These are phyloP conservation scores for Decapterus maruadsi DNA, from an alignment of 2,797 vertebrate species.

Conservation along the genomic window DNA sequence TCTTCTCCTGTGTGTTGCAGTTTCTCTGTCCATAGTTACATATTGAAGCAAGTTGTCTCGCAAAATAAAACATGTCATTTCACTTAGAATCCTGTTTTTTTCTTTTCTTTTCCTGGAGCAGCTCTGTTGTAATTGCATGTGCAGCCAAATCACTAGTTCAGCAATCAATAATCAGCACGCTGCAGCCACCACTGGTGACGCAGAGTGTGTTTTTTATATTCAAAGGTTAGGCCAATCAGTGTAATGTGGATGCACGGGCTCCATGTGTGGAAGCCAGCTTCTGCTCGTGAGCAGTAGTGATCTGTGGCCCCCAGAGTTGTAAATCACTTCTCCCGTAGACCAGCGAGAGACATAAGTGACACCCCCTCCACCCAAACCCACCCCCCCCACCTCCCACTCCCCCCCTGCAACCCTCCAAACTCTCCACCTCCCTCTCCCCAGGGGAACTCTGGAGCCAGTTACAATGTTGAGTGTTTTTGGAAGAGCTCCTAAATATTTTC, in stretches of 20 bases:
- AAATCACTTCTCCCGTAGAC: conserved; percentile 69
- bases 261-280: conserved; percentile 42
- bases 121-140: conserved; percentile 24
- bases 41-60: conserved; percentile 13
- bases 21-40: conserved; percentile 7
- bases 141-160: conserved; percentile 1
- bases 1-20: conserved; percentile 6
- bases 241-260: conserved; percentile 47
- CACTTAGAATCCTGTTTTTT: background rate
- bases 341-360: conserved; percentile 59
- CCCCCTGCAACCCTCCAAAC: conserved; percentile 7
- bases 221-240: conserved; percentile 49
- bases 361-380: conserved; percentile 12
- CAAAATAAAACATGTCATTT: conserved; percentile 27
- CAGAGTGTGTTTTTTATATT: conserved; percentile 32
- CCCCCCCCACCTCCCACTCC: background rate
- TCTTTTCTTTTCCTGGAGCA: conserved; percentile 5
- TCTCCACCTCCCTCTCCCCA: conserved; percentile 70
- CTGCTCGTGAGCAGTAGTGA: conserved; percentile 57
- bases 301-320: conserved; percentile 51
- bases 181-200: conserved; percentile 12
- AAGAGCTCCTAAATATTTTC: conserved; percentile 85
- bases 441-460: conserved; percentile 83
- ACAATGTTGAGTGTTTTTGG: conserved; percentile 83
- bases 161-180: conserved; percentile 18